Conservation (phyloP, 1,140 invertebrate species). For the Stegodyphus mimosarum region DNA sequence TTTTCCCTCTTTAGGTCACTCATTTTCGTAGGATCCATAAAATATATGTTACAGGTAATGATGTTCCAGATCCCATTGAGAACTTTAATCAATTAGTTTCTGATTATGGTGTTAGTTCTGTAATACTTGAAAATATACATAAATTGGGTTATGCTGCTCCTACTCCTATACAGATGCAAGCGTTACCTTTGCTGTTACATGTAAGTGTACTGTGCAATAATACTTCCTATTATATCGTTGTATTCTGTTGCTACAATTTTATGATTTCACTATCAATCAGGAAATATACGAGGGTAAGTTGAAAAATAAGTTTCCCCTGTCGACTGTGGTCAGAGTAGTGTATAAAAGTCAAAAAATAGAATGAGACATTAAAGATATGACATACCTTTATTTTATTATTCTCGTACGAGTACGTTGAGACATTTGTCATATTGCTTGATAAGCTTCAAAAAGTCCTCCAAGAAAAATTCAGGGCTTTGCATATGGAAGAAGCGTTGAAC, state of each 20-base stretch:
- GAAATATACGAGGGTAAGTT: too few relatives aligned
- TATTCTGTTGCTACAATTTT: background rate
- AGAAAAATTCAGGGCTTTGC: too few relatives aligned
- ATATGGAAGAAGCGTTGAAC: too few relatives aligned
- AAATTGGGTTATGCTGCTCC: constrained; percentile 81
- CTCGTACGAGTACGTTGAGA: too few relatives aligned
- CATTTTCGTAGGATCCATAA: constrained; percentile 79
- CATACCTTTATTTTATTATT: too few relatives aligned
- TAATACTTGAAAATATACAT: constrained; percentile 79
- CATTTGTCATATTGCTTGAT: too few relatives aligned
- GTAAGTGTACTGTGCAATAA: constrained; percentile 62
- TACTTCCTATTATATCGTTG: background rate
- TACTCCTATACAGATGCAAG: constrained; percentile 95
- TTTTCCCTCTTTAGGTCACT: constrained; percentile 74
- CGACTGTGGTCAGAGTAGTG: too few relatives aligned
- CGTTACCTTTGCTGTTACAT: constrained; percentile 85
- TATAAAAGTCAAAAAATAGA: too few relatives aligned
- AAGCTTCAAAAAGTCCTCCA: too few relatives aligned
- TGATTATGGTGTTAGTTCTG: constrained; percentile 72
- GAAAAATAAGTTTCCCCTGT: too few relatives aligned
- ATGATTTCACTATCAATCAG: background rate
- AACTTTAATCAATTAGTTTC: constrained; percentile 76
- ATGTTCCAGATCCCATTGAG: constrained; percentile 79
- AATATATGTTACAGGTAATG: constrained; percentile 81
- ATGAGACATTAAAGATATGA: too few relatives aligned